Evolutionary conservation across 2,888 invertebrate genomes (phyloP).

Genomic region (Neoitamus cyanurus): DNA sequence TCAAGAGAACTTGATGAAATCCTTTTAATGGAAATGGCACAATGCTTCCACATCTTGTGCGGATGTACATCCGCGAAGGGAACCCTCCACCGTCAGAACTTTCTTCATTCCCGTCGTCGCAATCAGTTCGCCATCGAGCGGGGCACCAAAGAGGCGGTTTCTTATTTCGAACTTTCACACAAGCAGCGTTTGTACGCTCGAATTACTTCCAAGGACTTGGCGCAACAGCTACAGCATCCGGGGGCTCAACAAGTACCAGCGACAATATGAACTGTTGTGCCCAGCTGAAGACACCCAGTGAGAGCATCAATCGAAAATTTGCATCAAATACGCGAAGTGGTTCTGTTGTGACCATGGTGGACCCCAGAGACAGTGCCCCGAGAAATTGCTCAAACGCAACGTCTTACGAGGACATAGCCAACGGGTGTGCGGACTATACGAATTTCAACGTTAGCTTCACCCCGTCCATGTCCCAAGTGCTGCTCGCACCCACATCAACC

Average conservation of each 20-base stretch:
- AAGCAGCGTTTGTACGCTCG: not conserved
- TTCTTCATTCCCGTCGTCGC: not conserved
- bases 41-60: slow-evolving; percentile 48
- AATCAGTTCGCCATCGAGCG: not conserved
- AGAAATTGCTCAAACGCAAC: not conserved
- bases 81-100: not conserved
- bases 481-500: slow-evolving; percentile 58
- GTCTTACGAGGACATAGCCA: slow-evolving; percentile 46
- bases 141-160: not conserved
- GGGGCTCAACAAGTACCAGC: slow-evolving; percentile 6
- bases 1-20: not conserved
- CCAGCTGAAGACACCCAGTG: not conserved
- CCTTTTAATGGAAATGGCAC: slow-evolving; percentile 47
- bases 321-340: not conserved
- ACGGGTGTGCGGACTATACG: slow-evolving; percentile 8
- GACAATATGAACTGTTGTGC: slow-evolving; percentile 18
- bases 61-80: slow-evolving; percentile 48
- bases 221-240: not conserved
- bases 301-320: not conserved
- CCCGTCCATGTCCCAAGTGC: slow-evolving; percentile 62
- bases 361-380: slow-evolving; percentile 13
- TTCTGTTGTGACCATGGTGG: not conserved
- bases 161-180: not conserved
- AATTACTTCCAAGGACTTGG: not conserved
- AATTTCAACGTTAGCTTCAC: slow-evolving; percentile 58